Evolutionary conservation across 2,888 invertebrate genomes (phyloP), one percentile per base, ranked within the genome.

Genomic region (Dolichomitus sp.): DNA sequence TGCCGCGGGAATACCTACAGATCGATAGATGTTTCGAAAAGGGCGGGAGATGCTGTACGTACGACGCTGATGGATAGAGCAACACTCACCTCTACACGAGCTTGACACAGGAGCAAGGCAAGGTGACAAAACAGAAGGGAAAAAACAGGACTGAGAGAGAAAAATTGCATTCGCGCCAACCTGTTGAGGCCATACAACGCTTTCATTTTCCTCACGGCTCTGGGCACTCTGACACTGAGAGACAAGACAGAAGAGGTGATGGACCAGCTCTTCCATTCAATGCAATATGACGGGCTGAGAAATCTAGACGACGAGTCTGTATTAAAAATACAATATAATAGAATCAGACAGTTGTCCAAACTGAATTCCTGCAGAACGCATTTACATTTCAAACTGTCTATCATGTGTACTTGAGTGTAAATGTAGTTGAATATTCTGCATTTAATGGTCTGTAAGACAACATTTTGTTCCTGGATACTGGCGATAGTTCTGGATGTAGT

Each of bases 91-190:
- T 54, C 27, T 27, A 27, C 54, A 54, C 12, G 12, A 54, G 11
- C 54, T 14, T 23, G 54, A 23, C 27, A 54, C 27, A 12, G 54
- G 27, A 54, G 27, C 23, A 12, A 23, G 27, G 54, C 27, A 54
- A 37, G 59, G 59, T 59, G 17, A 33, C 11, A 30, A 30, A n/a
- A 37, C 11, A 30, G 17, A n/a, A 7, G 19, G 57, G n/a, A 11
- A 57, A 33, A 48, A 45, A 9, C 7, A 23, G 42, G 14, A 12
- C 85, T 85, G 86, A 87, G 86, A 87, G 87, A 84, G 84, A 88
- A 88, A 52, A 89, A 88, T 88, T 84, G 83, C 81, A 86, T 88
- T 88, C 85, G 74, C 87, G 79, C 81, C 89, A 89, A 90, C 89
- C 90, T 90, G 90, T 90, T 90, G 89, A 89, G 85, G 86, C 80